phyloP scores from a whole-genome alignment of 2,113 vertebrate genomes.

The Tachycineta bicolor region DNA sequence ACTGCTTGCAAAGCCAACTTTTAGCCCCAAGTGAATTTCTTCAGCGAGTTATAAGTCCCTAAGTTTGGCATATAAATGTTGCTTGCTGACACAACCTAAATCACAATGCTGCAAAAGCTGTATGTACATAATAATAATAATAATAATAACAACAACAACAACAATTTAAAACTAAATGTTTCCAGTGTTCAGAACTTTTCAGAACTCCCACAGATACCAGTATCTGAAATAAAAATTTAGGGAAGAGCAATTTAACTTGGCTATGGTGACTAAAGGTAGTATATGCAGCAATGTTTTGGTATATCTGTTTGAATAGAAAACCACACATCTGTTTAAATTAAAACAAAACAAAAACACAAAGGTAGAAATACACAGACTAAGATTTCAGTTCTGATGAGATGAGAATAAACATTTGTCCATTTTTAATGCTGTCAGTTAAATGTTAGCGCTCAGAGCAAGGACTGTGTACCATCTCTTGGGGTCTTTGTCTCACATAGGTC shows the following conservation, averaged over 20 bases:
- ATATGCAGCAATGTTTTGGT: neutral
- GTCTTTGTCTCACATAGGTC: neutral
- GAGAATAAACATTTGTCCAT: neutral
- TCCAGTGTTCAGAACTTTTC: neutral
- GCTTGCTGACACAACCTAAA: conserved; percentile 46
- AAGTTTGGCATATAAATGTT: conserved; percentile 32
- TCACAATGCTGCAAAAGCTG: neutral
- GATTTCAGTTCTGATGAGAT: neutral
- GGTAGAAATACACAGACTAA: neutral
- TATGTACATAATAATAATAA: neutral
- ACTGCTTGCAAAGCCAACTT: conserved; percentile 48
- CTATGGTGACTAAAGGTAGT: neutral
- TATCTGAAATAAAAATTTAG: neutral
- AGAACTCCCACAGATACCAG: neutral
- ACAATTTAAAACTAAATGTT: neutral
- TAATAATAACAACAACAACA: neutral
- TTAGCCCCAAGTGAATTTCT: conserved; percentile 38
- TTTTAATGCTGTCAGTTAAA: neutral
- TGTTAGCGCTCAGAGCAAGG: neutral
- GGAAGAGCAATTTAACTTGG: neutral
- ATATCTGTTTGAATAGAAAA: neutral
- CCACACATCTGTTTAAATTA: neutral
- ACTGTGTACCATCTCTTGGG: accelerated
- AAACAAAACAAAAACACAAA: neutral
- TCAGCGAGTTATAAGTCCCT: neutral